Percentiles rank a stretch among this genome's conserved stretches.
phyloP scores from a whole-genome alignment of 2,888 invertebrate genomes.

The Drosophila mulleri region DNA sequence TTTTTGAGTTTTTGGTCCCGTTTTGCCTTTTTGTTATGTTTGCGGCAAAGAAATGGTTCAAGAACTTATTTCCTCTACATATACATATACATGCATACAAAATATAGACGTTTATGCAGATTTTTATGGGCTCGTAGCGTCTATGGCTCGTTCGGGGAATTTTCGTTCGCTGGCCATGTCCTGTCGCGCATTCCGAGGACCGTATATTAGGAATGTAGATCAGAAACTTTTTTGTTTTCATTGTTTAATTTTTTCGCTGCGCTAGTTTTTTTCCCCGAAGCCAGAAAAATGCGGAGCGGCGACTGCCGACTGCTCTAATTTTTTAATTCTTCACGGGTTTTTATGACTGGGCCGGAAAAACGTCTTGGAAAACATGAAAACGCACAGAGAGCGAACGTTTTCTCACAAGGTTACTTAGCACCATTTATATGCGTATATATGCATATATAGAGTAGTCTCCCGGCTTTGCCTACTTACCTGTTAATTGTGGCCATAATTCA shows the following conservation, averaged over 20 bases:
- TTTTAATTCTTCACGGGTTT: slow-evolving; percentile 80
- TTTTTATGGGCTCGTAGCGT: slow-evolving; percentile 70
- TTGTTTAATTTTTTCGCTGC: slow-evolving; percentile 67
- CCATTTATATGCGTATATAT: slow-evolving; percentile 20
- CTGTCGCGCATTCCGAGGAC: slow-evolving; percentile 67
- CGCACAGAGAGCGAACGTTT: slow-evolving; percentile 5
- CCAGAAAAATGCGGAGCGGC: slow-evolving; percentile 11
- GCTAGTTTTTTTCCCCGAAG: slow-evolving; percentile 78
- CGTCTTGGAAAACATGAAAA: slow-evolving; percentile 41
- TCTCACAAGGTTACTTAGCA: slow-evolving; percentile 70
- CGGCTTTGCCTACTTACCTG: slow-evolving; percentile 63
- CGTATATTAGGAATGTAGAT: slow-evolving; percentile 82
- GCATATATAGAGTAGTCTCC: slow-evolving; percentile 1
- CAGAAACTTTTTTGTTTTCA: slow-evolving; percentile 82
- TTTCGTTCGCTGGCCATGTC: slow-evolving; percentile 47
- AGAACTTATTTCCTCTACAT: slow-evolving; percentile 33
- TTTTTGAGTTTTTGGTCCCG: slow-evolving; percentile 56
- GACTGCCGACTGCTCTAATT: slow-evolving; percentile 71
- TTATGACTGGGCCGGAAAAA: slow-evolving; percentile 62
- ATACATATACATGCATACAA: not conserved
- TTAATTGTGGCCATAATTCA: slow-evolving; percentile 71
- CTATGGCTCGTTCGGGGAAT: slow-evolving; percentile 56
- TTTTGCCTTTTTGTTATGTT: slow-evolving; percentile 41
- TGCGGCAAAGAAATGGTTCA: slow-evolving; percentile 56
- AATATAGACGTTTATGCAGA: slow-evolving; percentile 63